A percentile compares a stretch with the other conserved stretches of the same genome.
Evolutionary conservation across 2,888 invertebrate genomes (phyloP).

Genomic region (Eurytoma adleriae): DNA sequence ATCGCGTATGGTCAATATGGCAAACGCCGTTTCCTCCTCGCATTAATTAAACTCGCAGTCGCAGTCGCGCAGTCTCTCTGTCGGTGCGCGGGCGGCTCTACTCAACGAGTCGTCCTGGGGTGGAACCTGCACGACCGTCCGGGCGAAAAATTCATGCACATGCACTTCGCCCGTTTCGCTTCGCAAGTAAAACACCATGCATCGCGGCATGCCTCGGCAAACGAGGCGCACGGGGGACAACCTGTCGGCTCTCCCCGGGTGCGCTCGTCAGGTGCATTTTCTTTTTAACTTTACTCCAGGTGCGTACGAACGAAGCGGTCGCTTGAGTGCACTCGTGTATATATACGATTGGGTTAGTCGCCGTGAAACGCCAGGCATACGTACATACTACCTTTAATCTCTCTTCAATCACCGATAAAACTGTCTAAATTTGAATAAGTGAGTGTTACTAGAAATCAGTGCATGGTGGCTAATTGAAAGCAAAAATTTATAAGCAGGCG

Average conservation of each 20-base stretch:
- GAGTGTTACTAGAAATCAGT: too few relatives aligned
- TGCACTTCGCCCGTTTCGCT: constrained; percentile 31
- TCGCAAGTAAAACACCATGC: constrained; percentile 55
- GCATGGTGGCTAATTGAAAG: neutral
- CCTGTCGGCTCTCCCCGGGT: neutral
- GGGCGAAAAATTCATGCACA: constrained; percentile 42
- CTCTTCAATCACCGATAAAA: constrained; percentile 11
- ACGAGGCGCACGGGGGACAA: constrained; percentile 9
- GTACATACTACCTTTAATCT: constrained; percentile 32
- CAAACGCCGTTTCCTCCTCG: too few relatives aligned
- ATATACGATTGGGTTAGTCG: neutral
- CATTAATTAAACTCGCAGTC: neutral
- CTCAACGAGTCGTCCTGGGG: too few relatives aligned
- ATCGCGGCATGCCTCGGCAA: constrained; percentile 54
- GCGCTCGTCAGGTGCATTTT: constrained; percentile 20
- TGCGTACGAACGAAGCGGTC: constrained; percentile 36
- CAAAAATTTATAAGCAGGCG: too few relatives aligned
- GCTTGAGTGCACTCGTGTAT: constrained; percentile 24
- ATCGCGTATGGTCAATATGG: too few relatives aligned
- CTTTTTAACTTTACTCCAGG: neutral
- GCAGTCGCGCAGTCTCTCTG: neutral
- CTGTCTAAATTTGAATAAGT: neutral
- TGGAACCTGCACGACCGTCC: too few relatives aligned
- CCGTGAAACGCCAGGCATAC: constrained; percentile 20
- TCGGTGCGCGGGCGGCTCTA: too few relatives aligned